Evolutionary conservation across 37 sponge, comb jelly and placozoan species (phyloP).

Genomic region (Amphimedon queenslandica): DNA sequence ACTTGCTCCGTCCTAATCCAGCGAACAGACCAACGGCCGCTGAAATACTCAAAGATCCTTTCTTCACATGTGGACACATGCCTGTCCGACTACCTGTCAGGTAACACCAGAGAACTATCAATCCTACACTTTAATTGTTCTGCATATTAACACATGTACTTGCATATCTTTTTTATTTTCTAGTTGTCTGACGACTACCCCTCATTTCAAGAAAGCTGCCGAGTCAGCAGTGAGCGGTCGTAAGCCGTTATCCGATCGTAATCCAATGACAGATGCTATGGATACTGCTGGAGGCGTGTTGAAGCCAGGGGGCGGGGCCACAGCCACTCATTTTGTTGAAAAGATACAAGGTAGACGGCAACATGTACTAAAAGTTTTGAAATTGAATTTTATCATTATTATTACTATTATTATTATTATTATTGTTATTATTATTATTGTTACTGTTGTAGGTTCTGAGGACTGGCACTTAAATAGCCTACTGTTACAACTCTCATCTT

Average conservation of each 20-base stretch:
- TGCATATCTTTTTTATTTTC: not conserved
- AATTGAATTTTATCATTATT: no score
- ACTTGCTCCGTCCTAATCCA: conserved; percentile 70
- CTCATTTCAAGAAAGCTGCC: conserved; percentile 72
- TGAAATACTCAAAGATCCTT: conserved; percentile 72
- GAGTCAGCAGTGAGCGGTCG: conserved; percentile 11
- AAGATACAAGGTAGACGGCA: no score
- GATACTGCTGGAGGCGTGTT: no score
- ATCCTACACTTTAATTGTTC: not conserved
- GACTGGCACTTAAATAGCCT: conserved; percentile 79
- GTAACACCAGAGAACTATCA: not conserved
- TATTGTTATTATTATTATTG: not conserved
- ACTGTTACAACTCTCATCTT: conserved; percentile 47
- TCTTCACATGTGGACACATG: conserved; percentile 73
- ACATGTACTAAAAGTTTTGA: no score
- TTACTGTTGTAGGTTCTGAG: conserved; percentile 27
- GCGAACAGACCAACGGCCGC: conserved; percentile 60
- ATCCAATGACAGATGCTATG: conserved; percentile 2
- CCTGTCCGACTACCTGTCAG: conserved; percentile 68
- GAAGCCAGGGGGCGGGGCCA: no score
- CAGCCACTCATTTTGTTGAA: no score
- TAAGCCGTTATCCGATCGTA: conserved; percentile 44
- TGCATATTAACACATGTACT: not conserved
- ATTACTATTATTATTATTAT: not conserved
- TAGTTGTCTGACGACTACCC: conserved; percentile 72